A percentile compares a stretch with the other conserved stretches of the same genome.
Evolutionary conservation across 2,113 vertebrate genomes (phyloP).

Genomic region (Stegastes partitus): DNA sequence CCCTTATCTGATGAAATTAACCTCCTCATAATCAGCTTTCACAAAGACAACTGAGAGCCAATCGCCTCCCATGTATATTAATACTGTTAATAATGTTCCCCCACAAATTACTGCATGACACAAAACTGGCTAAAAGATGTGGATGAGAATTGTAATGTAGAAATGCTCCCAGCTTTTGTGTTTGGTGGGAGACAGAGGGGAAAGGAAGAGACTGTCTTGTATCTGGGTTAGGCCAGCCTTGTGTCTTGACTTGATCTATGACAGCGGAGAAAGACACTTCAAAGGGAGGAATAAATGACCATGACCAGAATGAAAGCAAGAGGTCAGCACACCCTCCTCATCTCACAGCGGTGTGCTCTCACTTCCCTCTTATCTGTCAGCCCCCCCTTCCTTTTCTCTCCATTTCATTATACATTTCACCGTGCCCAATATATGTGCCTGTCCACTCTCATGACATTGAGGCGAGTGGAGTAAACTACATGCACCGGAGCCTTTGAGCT

Average conservation of each 20-base stretch:
- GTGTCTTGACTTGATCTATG: conserved; percentile 59
- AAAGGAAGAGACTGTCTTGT: conserved; percentile 24
- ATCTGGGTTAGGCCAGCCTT: conserved; percentile 39
- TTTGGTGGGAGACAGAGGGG: neutral
- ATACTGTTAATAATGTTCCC: conserved; percentile 55
- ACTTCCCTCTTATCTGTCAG: conserved; percentile 30
- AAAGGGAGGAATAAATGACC: conserved; percentile 70
- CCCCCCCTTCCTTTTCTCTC: conserved; percentile 10
- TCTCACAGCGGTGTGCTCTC: conserved; percentile 16
- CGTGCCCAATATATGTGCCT: conserved; percentile 29
- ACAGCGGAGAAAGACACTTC: conserved; percentile 63
- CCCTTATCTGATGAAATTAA: conserved; percentile 76
- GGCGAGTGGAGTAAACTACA: conserved; percentile 5
- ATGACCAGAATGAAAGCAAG: conserved; percentile 58
- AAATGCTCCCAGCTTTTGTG: conserved; percentile 1
- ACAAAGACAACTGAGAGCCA: conserved; percentile 65
- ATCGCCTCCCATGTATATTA: conserved; percentile 53
- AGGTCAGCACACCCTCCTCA: conserved; percentile 57
- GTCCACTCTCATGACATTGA: conserved; percentile 18
- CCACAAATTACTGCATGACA: conserved; percentile 26
- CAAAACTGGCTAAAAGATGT: neutral
- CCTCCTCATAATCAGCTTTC: conserved; percentile 73
- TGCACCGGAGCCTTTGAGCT: conserved; percentile 15
- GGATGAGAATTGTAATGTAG: neutral
- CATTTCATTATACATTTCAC: conserved; percentile 38